Evolutionary conservation across 2,888 invertebrate genomes (phyloP).

Genomic region (Pammene aurita): DNA sequence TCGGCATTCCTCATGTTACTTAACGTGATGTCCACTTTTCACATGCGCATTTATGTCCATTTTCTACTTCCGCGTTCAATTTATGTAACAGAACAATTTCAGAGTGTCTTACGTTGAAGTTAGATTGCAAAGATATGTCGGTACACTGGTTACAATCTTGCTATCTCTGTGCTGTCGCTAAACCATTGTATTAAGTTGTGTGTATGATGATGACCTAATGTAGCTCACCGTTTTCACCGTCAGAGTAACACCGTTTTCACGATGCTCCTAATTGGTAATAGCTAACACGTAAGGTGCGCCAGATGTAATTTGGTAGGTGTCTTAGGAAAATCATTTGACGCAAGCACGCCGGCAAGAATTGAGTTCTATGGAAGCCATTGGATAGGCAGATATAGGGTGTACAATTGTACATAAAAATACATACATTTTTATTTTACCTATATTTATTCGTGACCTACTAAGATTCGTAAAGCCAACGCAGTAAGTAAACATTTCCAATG

Average conservation of each 20-base stretch:
- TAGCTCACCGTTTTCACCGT: no score
- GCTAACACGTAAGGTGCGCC: no score
- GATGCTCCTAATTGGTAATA: neutral
- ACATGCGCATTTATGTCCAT: slow-evolving; percentile 47
- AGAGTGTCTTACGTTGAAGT: neutral
- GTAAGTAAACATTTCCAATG: slow-evolving; percentile 27
- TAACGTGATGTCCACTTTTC: slow-evolving; percentile 43
- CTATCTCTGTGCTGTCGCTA: neutral
- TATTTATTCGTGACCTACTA: slow-evolving; percentile 10
- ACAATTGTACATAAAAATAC: no score
- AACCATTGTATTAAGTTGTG: neutral
- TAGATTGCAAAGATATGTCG: slow-evolving; percentile 9
- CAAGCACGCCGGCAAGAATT: no score
- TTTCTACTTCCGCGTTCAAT: slow-evolving; percentile 49
- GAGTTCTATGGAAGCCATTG: no score
- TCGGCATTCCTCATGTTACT: slow-evolving; percentile 44
- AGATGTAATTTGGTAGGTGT: no score
- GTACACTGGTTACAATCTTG: slow-evolving; percentile 9
- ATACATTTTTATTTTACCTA: no score
- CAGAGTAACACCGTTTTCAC: neutral
- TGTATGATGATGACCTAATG: neutral
- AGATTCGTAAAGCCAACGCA: slow-evolving; percentile 7
- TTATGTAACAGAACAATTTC: slow-evolving; percentile 35
- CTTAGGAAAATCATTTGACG: no score
- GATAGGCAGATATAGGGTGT: no score